Conservation (phyloP, 2,888 invertebrate genomes). For the Acanthosepion pharaonis region DNA sequence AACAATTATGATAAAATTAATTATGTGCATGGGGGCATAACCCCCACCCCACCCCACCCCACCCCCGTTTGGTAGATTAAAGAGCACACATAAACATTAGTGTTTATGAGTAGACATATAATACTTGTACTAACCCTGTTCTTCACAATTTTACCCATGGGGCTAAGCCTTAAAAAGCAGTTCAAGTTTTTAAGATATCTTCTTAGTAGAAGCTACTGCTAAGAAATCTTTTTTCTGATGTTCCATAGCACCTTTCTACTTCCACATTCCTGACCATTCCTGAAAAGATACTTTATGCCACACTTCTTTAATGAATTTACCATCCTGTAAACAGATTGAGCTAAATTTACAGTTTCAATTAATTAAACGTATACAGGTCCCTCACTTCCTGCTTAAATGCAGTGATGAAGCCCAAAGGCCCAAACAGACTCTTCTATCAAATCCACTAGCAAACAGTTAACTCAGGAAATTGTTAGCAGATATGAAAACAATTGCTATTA, state of each 20-base stretch:
- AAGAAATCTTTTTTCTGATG: background rate
- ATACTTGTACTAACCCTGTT: background rate
- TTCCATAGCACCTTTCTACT: background rate
- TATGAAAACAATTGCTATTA: background rate
- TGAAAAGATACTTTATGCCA: background rate
- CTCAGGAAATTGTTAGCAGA: background rate
- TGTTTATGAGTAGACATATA: background rate
- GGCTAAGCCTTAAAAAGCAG: background rate
- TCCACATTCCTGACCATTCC: background rate
- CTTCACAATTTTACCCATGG: background rate
- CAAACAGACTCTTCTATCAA: background rate
- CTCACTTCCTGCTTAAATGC: background rate
- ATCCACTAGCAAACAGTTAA: background rate
- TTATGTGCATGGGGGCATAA: no score
- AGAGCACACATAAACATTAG: background rate
- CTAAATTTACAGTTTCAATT: slow-evolving; percentile 18
- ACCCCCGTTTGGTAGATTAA: no score
- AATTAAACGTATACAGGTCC: background rate
- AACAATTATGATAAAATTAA: no score
- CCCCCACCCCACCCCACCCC: no score
- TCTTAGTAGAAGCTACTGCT: background rate
- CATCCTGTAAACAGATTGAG: background rate
- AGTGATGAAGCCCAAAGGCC: background rate
- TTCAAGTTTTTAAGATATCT: background rate
- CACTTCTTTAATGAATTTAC: slow-evolving; percentile 2